Conservation (phyloP, 1,140 invertebrate genomes). For the Campoletis sonorensis region DNA sequence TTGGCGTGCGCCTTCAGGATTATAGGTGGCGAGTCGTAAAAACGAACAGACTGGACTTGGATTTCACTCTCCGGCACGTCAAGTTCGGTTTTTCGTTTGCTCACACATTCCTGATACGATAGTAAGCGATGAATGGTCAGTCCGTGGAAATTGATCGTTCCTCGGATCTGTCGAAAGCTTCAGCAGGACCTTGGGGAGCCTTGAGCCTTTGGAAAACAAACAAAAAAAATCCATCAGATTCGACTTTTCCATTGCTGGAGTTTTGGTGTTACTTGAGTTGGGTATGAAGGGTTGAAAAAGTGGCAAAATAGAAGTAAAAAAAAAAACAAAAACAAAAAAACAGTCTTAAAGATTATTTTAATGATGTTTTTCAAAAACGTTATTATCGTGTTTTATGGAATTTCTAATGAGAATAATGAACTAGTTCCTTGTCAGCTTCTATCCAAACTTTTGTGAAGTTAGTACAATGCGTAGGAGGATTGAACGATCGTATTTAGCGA, state of each 20-base stretch:
- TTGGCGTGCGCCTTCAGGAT: slow-evolving; percentile 22
- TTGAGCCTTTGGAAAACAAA: slow-evolving; percentile 7
- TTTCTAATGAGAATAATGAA: neutral
- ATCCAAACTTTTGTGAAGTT: neutral
- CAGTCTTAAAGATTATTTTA: neutral
- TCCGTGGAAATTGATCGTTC: slow-evolving; percentile 54
- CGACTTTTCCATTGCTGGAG: slow-evolving; percentile 11
- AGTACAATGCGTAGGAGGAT: neutral
- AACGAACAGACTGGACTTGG: slow-evolving; percentile 15
- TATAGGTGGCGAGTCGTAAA: neutral
- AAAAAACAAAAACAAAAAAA: too few relatives aligned
- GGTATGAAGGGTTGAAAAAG: neutral
- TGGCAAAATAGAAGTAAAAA: neutral
- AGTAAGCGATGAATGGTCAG: slow-evolving; percentile 52
- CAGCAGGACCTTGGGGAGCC: slow-evolving; percentile 11
- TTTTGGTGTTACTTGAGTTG: neutral
- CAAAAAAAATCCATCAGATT: slow-evolving; percentile 11
- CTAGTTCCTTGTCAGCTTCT: neutral
- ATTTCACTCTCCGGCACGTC: slow-evolving; percentile 11
- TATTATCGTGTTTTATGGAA: neutral
- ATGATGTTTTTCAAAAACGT: neutral
- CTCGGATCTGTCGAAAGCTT: neutral
- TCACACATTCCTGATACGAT: slow-evolving; percentile 48
- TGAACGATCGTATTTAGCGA: neutral
- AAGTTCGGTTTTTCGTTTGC: slow-evolving; percentile 37